A percentile compares a stretch with the other conserved stretches of the same genome.
Conservation (phyloP, 2,797 vertebrate species). For the Liasis olivaceus region DNA sequence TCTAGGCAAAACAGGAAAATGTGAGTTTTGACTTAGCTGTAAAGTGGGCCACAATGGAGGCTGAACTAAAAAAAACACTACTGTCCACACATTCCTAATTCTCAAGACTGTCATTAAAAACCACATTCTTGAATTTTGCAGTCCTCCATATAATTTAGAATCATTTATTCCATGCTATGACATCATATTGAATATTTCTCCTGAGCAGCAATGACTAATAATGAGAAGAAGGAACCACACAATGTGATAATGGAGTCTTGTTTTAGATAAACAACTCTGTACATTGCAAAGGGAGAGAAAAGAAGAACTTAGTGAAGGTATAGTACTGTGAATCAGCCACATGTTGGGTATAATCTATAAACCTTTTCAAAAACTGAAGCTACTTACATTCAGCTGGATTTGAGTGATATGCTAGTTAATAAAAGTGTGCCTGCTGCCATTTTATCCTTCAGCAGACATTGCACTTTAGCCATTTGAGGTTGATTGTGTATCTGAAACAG, state of each 20-base stretch:
- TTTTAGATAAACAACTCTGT: neutral
- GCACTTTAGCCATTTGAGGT: neutral
- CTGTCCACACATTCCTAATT: neutral
- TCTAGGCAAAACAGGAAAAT: neutral
- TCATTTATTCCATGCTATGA: neutral
- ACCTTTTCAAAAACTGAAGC: neutral
- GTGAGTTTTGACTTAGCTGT: neutral
- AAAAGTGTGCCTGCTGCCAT: neutral
- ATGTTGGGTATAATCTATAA: neutral
- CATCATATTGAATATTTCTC: neutral
- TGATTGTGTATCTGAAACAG: no score
- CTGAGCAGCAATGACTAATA: neutral
- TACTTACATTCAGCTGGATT: neutral
- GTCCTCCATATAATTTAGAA: neutral
- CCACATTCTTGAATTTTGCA: neutral
- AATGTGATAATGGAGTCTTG: neutral
- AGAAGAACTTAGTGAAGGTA: neutral
- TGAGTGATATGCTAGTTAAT: neutral
- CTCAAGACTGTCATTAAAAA: neutral
- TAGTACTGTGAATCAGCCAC: neutral
- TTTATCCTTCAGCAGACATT: neutral
- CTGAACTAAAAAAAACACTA: neutral
- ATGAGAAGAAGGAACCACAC: neutral
- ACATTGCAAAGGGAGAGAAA: neutral
- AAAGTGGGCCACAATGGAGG: neutral